A percentile compares a stretch with the other conserved stretches of the same genome.
Evolutionary conservation across 2,797 vertebrate genomes (phyloP).

Genomic region (Salmo trutta): DNA sequence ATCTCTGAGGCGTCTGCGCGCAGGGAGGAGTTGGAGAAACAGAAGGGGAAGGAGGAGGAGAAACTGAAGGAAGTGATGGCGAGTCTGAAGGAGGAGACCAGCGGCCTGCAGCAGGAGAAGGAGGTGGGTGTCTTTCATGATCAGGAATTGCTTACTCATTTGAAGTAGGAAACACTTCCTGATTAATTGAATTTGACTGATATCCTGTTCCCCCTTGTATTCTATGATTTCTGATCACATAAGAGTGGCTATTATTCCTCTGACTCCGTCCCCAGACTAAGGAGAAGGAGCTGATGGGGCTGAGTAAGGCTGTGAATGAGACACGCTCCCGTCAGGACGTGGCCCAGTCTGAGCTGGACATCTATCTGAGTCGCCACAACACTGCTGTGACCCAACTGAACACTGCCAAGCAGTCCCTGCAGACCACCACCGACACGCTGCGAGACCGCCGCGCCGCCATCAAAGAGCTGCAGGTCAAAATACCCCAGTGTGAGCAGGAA

Average conservation of each 20-base stretch:
- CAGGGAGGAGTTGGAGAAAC: slow-evolving; percentile 81
- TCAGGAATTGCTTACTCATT: background rate
- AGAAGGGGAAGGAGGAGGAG: slow-evolving; percentile 84
- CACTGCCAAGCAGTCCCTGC: slow-evolving; percentile 82
- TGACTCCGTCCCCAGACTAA: slow-evolving; percentile 65
- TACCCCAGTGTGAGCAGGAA: slow-evolving; percentile 81
- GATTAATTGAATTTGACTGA: too few species aligned
- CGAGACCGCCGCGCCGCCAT: slow-evolving; percentile 83
- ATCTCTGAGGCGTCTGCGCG: slow-evolving; percentile 80
- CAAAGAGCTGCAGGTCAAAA: slow-evolving; percentile 76
- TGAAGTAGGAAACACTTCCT: too few species aligned
- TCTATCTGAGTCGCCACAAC: slow-evolving; percentile 90
- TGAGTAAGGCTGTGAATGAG: slow-evolving; percentile 89
- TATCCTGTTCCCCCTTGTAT: too few species aligned
- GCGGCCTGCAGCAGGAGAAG: slow-evolving; percentile 88
- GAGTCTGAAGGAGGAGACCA: slow-evolving; percentile 90
- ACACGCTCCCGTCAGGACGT: slow-evolving; percentile 88
- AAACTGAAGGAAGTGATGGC: slow-evolving; percentile 88
- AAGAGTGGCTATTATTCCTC: too few species aligned
- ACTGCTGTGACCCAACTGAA: slow-evolving; percentile 83
- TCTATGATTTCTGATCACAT: too few species aligned
- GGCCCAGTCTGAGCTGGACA: slow-evolving; percentile 89
- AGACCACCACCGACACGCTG: slow-evolving; percentile 79
- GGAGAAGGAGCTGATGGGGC: slow-evolving; percentile 89
- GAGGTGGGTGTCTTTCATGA: slow-evolving; percentile 75